Conservation (phyloP, 1,140 invertebrate genomes). For the Druon quercuslanigerum region DNA sequence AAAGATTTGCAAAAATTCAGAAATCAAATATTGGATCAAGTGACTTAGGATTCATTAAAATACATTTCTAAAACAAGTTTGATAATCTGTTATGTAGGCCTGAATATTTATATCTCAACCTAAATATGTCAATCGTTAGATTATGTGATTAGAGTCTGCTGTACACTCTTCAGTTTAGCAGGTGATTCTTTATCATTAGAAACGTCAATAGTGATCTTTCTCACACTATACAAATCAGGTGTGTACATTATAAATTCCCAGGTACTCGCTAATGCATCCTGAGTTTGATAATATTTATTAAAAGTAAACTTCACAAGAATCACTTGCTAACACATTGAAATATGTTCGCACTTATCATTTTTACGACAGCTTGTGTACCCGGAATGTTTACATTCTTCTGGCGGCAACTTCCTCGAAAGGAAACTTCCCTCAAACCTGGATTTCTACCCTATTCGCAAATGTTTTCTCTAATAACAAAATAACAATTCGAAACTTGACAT, state of each 20-base stretch:
- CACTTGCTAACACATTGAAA: not conserved
- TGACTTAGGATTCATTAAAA: too few relatives aligned
- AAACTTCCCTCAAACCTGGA: not conserved
- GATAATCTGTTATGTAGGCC: too few relatives aligned
- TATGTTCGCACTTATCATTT: not conserved
- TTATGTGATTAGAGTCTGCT: too few relatives aligned
- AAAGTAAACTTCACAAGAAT: slow-evolving; percentile 5
- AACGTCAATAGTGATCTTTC: not conserved
- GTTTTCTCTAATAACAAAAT: too few relatives aligned
- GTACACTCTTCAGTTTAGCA: too few relatives aligned
- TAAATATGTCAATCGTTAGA: too few relatives aligned
- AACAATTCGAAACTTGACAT: too few relatives aligned
- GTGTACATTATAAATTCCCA: not conserved
- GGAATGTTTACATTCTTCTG: not conserved
- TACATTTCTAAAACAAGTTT: too few relatives aligned
- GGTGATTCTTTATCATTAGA: not conserved
- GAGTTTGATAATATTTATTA: slow-evolving; percentile 12
- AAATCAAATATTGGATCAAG: too few relatives aligned
- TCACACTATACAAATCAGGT: not conserved
- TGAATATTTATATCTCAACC: too few relatives aligned
- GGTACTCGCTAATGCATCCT: not conserved
- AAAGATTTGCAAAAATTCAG: too few relatives aligned
- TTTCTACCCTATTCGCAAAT: too few relatives aligned
- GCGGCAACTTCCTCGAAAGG: not conserved
- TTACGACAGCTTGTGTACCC: not conserved